phyloP scores from a whole-genome alignment of 2,888 invertebrate genomes.

The Dichetophora obliterata region DNA sequence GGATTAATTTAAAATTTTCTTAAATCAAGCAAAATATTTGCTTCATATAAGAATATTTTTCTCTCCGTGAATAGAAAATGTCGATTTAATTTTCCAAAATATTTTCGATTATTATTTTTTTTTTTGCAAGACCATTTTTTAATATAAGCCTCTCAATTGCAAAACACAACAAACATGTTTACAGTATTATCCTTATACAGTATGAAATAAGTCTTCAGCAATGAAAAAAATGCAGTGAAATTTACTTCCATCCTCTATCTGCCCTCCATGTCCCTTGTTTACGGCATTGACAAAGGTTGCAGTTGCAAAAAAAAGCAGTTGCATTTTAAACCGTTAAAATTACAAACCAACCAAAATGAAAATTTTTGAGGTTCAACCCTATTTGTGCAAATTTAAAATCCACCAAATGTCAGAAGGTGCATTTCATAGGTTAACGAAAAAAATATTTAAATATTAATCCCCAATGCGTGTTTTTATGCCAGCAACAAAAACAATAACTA shows the following conservation, averaged over 20 bases:
- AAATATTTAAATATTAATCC: constrained; percentile 35
- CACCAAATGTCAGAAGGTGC: constrained; percentile 62
- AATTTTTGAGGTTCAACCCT: constrained; percentile 59
- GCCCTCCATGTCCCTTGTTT: not conserved
- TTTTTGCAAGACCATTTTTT: no score
- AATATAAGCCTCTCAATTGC: no score
- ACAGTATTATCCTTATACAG: no score
- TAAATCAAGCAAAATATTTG: no score
- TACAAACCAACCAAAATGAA: constrained; percentile 43
- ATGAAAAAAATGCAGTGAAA: no score
- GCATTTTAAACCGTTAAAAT: constrained; percentile 55
- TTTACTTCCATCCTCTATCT: not conserved
- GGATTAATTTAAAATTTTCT: no score
- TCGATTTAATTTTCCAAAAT: no score
- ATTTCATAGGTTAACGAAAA: constrained; percentile 41
- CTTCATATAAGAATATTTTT: no score
- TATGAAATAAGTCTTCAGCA: no score
- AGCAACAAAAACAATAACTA: constrained; percentile 28
- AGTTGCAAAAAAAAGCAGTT: constrained; percentile 49
- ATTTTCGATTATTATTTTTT: no score
- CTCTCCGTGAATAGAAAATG: no score
- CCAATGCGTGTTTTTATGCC: constrained; percentile 30
- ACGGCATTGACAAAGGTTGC: not conserved
- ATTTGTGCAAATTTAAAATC: constrained; percentile 60
- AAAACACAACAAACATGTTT: no score